Evolutionary conservation across 2,113 vertebrate genomes (phyloP), one percentile per base, ranked within the genome.

Genomic region (Ursus arctos): DNA sequence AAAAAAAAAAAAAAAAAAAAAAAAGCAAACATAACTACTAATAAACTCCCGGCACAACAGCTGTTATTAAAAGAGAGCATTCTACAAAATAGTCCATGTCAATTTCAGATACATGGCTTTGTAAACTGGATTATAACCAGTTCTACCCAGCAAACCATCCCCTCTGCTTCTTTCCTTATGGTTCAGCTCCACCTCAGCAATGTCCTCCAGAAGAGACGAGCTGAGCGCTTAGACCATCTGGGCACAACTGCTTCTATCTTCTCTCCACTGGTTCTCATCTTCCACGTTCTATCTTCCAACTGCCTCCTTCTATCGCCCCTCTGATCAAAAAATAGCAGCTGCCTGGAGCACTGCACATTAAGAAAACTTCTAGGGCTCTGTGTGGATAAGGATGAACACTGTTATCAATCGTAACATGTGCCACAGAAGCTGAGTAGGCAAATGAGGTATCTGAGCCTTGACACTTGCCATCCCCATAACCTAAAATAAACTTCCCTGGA

Each of bases 281-380:
- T 82, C 71, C 26, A 84, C 5, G 43, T 43, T 43, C 43, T 43
- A 43, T 88, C 76, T 93, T 83, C 74, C 28, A 86, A n/a, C 72
- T 14, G 69, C 67, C 57, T 90, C 59, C 43, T 43, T 43, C 43
- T 43, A 43, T 43, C 10, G 5, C 28, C 69, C 69, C 15, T 77
- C 19, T 76, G 33, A 88, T 14, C 18, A 90, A 94, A 95, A 93
- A 57, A 59, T n/a, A 84, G 57, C 31, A 84, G 33, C 71, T 96
- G 33, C 91, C 83, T 65, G 18, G 26, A 71, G 40, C 11, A 26
- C 1, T 85, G 15, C 80, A 74, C 71, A 95, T 0, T 74, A 72
- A 95, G 82, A 94, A 97, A 93, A 63, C 43, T 76, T 86, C 74
- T 57, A 59, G 49, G 83, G 22, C 57, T 94, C 43, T 80, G n/a